Evolutionary conservation across 2,888 invertebrate species (phyloP).

Genomic region (Rotaria sp.): DNA sequence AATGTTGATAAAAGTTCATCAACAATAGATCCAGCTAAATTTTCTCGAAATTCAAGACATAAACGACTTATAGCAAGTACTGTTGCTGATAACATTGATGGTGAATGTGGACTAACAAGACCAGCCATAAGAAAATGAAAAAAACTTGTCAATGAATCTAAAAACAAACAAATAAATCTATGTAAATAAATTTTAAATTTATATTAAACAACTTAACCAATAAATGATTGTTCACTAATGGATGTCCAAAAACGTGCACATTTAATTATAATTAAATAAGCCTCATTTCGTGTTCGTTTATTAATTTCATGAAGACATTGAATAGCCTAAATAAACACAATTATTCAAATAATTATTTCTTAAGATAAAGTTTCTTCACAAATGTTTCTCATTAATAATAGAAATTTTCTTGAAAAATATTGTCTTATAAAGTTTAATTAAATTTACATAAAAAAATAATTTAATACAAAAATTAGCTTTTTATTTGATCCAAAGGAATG

Average conservation of each 20-base stretch:
- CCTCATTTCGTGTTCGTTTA: not conserved
- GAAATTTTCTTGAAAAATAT: no score
- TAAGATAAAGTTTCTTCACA: no score
- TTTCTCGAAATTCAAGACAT: constrained; percentile 36
- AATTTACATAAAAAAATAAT: no score
- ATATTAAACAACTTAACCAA: not conserved
- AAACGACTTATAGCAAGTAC: constrained; percentile 35
- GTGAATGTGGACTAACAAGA: constrained; percentile 33
- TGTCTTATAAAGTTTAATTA: no score
- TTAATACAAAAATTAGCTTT: no score
- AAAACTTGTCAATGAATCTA: constrained; percentile 36
- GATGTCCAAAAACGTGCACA: not conserved
- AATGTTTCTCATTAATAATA: no score
- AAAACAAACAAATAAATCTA: not conserved
- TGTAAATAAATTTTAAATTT: not conserved
- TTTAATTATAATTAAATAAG: not conserved
- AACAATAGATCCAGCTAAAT: constrained; percentile 33
- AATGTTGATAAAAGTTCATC: constrained; percentile 36
- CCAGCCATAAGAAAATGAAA: constrained; percentile 39
- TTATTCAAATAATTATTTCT: no score
- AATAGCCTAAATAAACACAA: not conserved
- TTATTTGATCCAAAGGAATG: no score
- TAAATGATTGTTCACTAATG: not conserved
- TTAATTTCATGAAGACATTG: constrained; percentile 24
- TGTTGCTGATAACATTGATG: constrained; percentile 39